Evolutionary conservation across 2,797 vertebrate genomes (phyloP).

Genomic region (Menidia menidia): DNA sequence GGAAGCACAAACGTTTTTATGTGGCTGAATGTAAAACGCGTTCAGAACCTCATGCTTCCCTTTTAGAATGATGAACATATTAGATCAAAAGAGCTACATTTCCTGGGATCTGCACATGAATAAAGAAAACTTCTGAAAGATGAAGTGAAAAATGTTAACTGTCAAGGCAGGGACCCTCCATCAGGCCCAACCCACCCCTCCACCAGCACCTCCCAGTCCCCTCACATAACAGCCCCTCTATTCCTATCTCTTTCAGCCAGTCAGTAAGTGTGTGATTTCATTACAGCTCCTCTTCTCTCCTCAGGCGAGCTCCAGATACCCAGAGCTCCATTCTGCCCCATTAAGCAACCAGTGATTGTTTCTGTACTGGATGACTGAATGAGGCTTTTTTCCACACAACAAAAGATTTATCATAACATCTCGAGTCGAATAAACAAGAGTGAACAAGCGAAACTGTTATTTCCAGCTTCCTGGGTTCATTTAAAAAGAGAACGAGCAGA

Average conservation of each 20-base stretch:
- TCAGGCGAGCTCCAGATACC: conserved; percentile 48
- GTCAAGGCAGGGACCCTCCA: conserved; percentile 33
- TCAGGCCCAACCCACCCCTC: conserved; percentile 31
- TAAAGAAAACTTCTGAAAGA: no score
- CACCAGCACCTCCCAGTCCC: conserved; percentile 4
- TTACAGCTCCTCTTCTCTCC: conserved; percentile 49
- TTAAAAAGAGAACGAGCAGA: background rate
- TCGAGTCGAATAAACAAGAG: conserved; percentile 7
- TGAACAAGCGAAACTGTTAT: background rate
- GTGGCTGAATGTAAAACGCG: background rate
- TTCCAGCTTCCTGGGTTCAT: background rate
- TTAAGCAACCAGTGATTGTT: conserved; percentile 50
- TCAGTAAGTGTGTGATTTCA: conserved; percentile 48
- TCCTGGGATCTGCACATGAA: background rate
- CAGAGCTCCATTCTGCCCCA: conserved; percentile 50
- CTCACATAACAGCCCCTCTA: conserved; percentile 49
- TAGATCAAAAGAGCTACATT: background rate
- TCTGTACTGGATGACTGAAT: conserved; percentile 39
- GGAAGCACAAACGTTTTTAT: background rate
- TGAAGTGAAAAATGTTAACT: background rate
- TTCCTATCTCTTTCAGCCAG: conserved; percentile 30
- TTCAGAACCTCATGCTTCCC: background rate
- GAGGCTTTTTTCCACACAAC: conserved; percentile 2
- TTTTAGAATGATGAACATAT: background rate
- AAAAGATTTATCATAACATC: conserved; percentile 21